phyloP scores from a whole-genome alignment of 2,797 vertebrate species.

The Brotula barbata region DNA sequence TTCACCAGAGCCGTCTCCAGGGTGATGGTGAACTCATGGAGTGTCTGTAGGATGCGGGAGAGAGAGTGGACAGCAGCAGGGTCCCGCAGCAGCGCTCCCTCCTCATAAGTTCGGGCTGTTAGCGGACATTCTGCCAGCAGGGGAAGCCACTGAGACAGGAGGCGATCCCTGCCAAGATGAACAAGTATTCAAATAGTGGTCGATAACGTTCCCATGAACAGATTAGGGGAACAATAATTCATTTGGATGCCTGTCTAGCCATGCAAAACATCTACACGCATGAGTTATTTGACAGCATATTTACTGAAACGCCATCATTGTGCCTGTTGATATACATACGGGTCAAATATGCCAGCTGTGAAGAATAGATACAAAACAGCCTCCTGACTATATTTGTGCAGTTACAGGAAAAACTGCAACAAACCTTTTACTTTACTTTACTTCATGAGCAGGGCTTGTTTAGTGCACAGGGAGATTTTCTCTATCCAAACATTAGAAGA shows the following conservation, averaged over 20 bases:
- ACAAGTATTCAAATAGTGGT: not conserved
- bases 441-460: not conserved
- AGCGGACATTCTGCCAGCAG: conserved; percentile 87
- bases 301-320: no score
- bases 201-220: no score
- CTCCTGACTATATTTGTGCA: no score
- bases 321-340: no score
- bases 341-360: no score
- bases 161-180: conserved; percentile 82
- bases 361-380: no score
- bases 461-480: not conserved
- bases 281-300: not conserved
- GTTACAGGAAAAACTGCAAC: no score
- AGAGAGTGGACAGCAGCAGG: conserved; percentile 86
- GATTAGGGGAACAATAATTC: no score
- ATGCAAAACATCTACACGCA: not conserved
- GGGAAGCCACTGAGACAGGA: conserved; percentile 93
- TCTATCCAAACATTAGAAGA: not conserved
- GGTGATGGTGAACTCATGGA: conserved; percentile 91
- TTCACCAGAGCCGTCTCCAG: conserved; percentile 93
- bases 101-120: conserved; percentile 89
- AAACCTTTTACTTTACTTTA: no score
- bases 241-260: not conserved
- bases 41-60: conserved; percentile 87
- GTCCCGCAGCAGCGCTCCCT: conserved; percentile 89